A percentile compares a stretch with the other conserved stretches of the same genome.
Evolutionary conservation across 2,888 invertebrate species (phyloP).

Genomic region (Meiosimyza decipiens): DNA sequence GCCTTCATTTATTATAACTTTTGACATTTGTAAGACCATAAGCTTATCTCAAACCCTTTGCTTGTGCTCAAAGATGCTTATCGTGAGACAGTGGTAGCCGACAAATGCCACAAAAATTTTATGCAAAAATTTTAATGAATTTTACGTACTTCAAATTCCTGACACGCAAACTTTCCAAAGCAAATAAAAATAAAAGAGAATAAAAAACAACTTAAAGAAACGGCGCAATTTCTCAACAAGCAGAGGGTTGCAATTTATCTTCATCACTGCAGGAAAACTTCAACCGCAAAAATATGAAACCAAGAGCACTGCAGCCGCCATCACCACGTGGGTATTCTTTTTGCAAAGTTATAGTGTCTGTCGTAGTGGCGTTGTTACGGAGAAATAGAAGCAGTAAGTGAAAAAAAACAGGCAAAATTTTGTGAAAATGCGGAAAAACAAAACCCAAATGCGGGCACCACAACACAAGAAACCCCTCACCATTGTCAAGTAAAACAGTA

Average conservation of each 20-base stretch:
- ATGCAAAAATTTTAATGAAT: conserved; percentile 32
- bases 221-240: conserved; percentile 43
- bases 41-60: too few relatives aligned
- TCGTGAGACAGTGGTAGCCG: conserved; percentile 5
- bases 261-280: conserved; percentile 33
- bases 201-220: conserved; percentile 31
- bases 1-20: too few relatives aligned
- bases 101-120: conserved; percentile 23
- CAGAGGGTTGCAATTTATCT: conserved; percentile 44
- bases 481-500: conserved; percentile 3
- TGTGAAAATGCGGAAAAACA: conserved; percentile 44
- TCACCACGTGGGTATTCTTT: neutral
- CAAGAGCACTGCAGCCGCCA: conserved; percentile 8
- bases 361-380: neutral
- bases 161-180: neutral
- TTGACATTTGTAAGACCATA: too few relatives aligned
- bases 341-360: too few relatives aligned
- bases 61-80: too few relatives aligned
- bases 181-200: conserved; percentile 4
- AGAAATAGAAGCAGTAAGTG: neutral
- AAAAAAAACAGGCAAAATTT: neutral
- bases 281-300: neutral
- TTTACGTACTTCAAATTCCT: conserved; percentile 15
- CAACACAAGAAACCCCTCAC: conserved; percentile 18
- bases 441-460: conserved; percentile 45